Evolutionary conservation across 2,797 vertebrate species (phyloP).

Genomic region (Sebastes diaconus): DNA sequence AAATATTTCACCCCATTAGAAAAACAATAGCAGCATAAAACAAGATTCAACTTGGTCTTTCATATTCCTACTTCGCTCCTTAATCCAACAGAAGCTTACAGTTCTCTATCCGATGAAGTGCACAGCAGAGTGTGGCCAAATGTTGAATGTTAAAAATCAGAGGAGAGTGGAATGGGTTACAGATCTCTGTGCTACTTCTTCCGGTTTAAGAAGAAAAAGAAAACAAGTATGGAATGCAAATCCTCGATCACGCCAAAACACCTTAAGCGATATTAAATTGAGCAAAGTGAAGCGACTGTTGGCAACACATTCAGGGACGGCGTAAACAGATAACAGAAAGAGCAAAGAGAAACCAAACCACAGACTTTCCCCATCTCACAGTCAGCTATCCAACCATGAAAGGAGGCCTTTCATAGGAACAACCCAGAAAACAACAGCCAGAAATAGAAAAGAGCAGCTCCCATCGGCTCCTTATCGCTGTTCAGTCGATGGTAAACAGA

Average conservation of each 20-base stretch:
- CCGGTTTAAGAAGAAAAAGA: background rate
- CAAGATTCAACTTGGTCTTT: conserved; percentile 4
- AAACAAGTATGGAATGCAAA: conserved; percentile 1
- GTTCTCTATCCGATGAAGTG: background rate
- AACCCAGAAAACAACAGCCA: conserved; percentile 35
- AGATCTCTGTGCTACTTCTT: background rate
- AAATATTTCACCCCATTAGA: background rate
- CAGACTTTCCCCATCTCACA: conserved; percentile 20
- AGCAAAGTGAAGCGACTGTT: background rate
- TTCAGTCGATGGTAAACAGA: conserved; percentile 50
- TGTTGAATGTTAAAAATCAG: background rate
- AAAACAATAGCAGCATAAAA: conserved; percentile 18
- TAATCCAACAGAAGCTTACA: background rate
- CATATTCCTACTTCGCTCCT: background rate
- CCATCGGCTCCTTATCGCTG: conserved; percentile 40
- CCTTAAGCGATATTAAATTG: background rate
- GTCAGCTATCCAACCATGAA: conserved; percentile 28
- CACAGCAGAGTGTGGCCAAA: background rate
- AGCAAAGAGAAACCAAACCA: conserved; percentile 4
- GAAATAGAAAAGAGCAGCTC: conserved; percentile 42
- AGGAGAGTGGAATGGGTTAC: background rate
- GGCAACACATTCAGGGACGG: background rate
- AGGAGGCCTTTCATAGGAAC: conserved; percentile 37
- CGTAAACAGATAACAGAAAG: conserved; percentile 5
- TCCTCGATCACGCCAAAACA: conserved; percentile 4